Base-by-base conservation (phyloP, 1,140 invertebrate species). In the Neomicropteryx cornuta region DNA sequence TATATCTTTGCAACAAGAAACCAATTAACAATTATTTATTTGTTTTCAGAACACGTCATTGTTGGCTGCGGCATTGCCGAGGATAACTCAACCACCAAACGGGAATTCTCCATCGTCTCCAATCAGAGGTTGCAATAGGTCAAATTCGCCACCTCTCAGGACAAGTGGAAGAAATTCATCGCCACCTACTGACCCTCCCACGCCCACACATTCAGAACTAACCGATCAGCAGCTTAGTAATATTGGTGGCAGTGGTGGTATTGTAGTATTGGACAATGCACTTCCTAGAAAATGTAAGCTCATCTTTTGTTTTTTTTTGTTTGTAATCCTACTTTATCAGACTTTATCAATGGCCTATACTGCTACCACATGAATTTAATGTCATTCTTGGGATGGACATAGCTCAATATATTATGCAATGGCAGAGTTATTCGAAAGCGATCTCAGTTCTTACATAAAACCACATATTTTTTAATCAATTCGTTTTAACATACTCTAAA, bases 21-120 rank as follows among this genome's bases (percentile, higher is more conserved):
- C n/a, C n/a, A n/a, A n/a, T n/a, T n/a, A n/a, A n/a, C n/a, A 27
- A 27, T 27, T 8, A 27, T 8, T 27, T 27, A 27, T 27, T 8
- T 27, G 8, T 13, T 8, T 27, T 13, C 23, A 27, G 23, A 21
- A 53, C 14, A 58, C 58, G 1, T 60, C 60, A 2, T 38, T 60
- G 24, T 56, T 82, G 53, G 76, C 78, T 41, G 79, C 77, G 55
- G 79, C 79, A 37, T 64, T 82, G 61, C 81, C 81, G 33, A 72
- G 81, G 20, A 66, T 83, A 51, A 66, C 77, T 48, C 78, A 76
- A 27, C 71, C 73, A 50, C 70, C 72, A 45, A 31, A 46, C 41
- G 11, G 39, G 42, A 22, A 41, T 39, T 30, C 36, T n/a, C 23
- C 18, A 38, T 14, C 33, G 32, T 35, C 43, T 17, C 40, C 44